Evolutionary conservation across 2,888 invertebrate species (phyloP).

Genomic region (Andrena chrysosceles): DNA sequence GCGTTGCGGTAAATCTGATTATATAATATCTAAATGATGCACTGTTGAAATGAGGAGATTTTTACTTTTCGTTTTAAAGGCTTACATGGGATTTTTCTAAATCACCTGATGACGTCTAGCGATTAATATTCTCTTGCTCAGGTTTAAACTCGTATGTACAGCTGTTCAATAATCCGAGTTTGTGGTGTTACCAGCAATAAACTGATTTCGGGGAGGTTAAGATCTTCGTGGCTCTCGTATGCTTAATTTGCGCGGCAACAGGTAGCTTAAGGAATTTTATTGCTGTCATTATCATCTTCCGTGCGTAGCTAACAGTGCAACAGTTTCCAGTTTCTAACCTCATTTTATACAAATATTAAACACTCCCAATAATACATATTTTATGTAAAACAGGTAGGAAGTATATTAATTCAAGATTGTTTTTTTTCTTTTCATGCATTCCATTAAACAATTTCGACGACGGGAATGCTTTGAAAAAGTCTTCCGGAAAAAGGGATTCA

Average conservation of each 20-base stretch:
- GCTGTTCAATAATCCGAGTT: too few species aligned
- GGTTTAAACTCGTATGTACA: too few species aligned
- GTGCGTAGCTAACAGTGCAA: neutral
- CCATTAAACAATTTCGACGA: neutral
- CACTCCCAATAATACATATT: neutral
- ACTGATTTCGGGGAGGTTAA: neutral
- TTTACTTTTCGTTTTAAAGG: too few species aligned
- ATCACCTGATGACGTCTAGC: too few species aligned
- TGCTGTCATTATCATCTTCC: neutral
- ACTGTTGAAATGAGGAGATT: too few species aligned
- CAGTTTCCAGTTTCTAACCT: neutral
- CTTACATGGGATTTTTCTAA: too few species aligned
- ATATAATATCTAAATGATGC: too few species aligned
- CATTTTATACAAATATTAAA: neutral
- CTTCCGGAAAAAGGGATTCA: too few species aligned
- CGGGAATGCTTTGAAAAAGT: too few species aligned
- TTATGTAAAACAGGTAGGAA: neutral
- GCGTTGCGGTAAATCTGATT: too few species aligned
- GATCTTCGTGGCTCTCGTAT: neutral
- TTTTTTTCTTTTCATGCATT: neutral
- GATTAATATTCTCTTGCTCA: too few species aligned
- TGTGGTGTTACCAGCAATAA: too few species aligned
- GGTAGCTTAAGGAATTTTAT: conserved; percentile 2
- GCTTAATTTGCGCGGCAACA: neutral
- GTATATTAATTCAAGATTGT: neutral